Evolutionary conservation across 2,888 invertebrate species (phyloP).

Genomic region (Drosophila paracracens): DNA sequence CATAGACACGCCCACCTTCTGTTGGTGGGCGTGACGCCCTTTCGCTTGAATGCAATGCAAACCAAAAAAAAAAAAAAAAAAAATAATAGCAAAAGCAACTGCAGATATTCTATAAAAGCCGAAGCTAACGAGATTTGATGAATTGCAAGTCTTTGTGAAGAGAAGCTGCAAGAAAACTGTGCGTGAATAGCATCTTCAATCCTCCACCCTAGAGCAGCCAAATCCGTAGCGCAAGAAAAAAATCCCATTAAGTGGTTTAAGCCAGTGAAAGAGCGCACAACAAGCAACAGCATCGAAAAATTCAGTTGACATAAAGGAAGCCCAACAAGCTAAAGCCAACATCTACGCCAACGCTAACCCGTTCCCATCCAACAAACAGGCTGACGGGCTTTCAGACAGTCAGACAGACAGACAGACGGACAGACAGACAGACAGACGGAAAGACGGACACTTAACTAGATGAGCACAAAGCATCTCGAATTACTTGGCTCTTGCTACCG

Average conservation of each 20-base stretch:
- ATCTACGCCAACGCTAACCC: slow-evolving; percentile 3
- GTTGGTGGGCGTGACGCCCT: slow-evolving; percentile 47
- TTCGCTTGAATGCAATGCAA: slow-evolving; percentile 52
- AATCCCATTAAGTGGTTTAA: slow-evolving; percentile 77
- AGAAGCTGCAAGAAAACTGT: slow-evolving; percentile 71
- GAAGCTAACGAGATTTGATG: slow-evolving; percentile 79
- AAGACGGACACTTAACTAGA: slow-evolving; percentile 38
- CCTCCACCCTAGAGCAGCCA: slow-evolving; percentile 5
- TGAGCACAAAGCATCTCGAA: slow-evolving; percentile 70
- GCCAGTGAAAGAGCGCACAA: slow-evolving; percentile 57
- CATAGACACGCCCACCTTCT: slow-evolving; percentile 11
- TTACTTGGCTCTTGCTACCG: slow-evolving; percentile 63
- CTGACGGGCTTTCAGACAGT: slow-evolving; percentile 2
- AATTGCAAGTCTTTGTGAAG: slow-evolving; percentile 78
- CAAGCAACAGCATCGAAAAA: slow-evolving; percentile 64
- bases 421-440: slow-evolving; percentile 11
- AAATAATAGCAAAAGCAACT: slow-evolving; percentile 61
- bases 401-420: not conserved
- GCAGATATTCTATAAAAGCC: slow-evolving; percentile 79
- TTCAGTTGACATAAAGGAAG: slow-evolving; percentile 76
- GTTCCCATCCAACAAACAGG: slow-evolving; percentile 2
- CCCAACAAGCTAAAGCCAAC: slow-evolving; percentile 28
- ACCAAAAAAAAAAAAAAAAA: slow-evolving; percentile 42
- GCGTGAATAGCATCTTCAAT: slow-evolving; percentile 61
- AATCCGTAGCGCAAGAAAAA: slow-evolving; percentile 22